Base-by-base conservation (phyloP, 2,888 invertebrate genomes). In the Shargacucullia verbasci region DNA sequence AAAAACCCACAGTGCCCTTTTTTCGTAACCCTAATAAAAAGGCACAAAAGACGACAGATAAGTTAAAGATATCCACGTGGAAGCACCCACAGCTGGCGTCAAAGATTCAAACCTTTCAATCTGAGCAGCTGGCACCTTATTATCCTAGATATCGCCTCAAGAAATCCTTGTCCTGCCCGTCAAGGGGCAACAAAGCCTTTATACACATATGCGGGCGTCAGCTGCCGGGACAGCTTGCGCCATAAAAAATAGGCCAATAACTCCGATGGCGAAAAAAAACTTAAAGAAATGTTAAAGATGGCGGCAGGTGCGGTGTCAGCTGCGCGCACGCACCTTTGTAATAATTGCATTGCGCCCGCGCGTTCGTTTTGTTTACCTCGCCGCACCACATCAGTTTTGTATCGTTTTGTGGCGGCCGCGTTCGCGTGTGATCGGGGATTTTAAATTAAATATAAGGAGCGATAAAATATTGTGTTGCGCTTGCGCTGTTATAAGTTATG, bases 241-340 rank as follows among this genome's bases (percentile, higher is more conserved):
- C 88, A 87, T 92, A 92, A 93, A 93, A 93, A 94, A 94, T 93
- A 93, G 93, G 92, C 93, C 92, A 94, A 92, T 92, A 92, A 91
- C 92, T 87, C 84, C 87, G 85, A 88, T 88, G 88, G 91, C 90
- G 84, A 91, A 91, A 92, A 88, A 91, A 92, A 90, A 87, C 82
- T 82, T 81, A 85, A 84, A 92, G 90, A 91, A 92, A 92, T 87
- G 87, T 85, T 90, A 89, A 92, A 91, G 91, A 91, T 88, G 89
- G 87, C 85, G 89, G 90, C 93, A 92, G 93, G 92, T 92, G 93
- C 82, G 79, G 70, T 69, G 90, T 87, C 93, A 93, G 92, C 93
- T 93, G 93, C 90, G 73, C 86, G 74, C 86, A 81, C 88, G 90
- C 93, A 92, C 92, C 92, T 92, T 92, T 88, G 89, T 88, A 84